Evolutionary conservation across 2,888 invertebrate species (phyloP), one percentile per base, ranked within the genome.

Genomic region (Iphiclides podalirius): DNA sequence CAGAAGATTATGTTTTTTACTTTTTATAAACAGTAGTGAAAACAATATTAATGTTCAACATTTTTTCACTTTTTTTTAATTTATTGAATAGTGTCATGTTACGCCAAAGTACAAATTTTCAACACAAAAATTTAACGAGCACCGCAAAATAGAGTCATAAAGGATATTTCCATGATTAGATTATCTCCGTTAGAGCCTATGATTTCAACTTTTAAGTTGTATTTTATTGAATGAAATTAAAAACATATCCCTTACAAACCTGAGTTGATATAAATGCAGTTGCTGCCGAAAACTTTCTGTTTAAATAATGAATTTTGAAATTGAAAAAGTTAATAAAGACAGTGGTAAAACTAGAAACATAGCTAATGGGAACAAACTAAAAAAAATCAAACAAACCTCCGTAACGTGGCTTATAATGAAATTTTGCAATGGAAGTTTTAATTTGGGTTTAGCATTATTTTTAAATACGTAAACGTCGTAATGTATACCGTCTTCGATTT

Each of bases 381-480:
- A 31, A 28, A 9, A 28, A 28, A 28, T 28, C 8, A 4, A 28
- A 31, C 11, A 31, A 31, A n/a, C 11, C 11, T 31, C 31, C 31
- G n/a, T 26, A 26, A 26, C 9, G 8, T 14, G 12, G 14, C 2
- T 28, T 34, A 35, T 35, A 20, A 36, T 44, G 15, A 34, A 11
- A 15, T 31, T 34, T 40, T 26, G n/a, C 14, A 26, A 47, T 6
- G 8, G 11, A 41, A 26, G 17, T 42, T 36, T 82, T 76, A 80
- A 79, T 80, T 74, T 74, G 70, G 67, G 69, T 75, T 74, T 71
- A 71, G 72, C 67, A 63, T 72, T 76, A 67, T 74, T 77, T 71
- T 63, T 67, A 68, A 74, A 68, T 70, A 75, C 68, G 70, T 72
- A 78, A 79, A 75, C 75, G 77, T 73, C 73, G 72, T 76, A 80